phyloP scores from a whole-genome alignment of 2,113 vertebrate genomes.

The Pomatorhinus ruficollis region DNA sequence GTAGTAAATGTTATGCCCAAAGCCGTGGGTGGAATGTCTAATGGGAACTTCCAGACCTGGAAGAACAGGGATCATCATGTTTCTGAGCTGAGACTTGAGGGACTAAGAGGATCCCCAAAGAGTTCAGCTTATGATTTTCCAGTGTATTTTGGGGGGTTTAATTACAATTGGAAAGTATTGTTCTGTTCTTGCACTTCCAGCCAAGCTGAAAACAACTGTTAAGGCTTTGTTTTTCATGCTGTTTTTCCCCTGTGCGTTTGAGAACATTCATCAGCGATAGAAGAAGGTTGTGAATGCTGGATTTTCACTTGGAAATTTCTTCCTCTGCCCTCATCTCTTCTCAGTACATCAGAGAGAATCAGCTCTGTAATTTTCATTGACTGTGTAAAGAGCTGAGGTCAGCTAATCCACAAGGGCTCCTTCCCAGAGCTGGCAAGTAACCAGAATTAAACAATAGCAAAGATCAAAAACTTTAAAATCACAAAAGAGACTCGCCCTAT shows the following conservation, averaged over 20 bases:
- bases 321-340: neutral
- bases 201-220: neutral
- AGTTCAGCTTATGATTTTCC: neutral
- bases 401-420: slow-evolving; percentile 45
- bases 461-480: slow-evolving; percentile 6
- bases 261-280: neutral
- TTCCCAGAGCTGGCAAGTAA: slow-evolving; percentile 41
- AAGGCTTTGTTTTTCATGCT: neutral
- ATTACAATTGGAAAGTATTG: neutral
- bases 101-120: neutral
- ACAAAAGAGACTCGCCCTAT: neutral
- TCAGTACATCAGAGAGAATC: slow-evolving; percentile 11
- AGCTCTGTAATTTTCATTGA: slow-evolving; percentile 51
- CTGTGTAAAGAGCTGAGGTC: slow-evolving; percentile 50
- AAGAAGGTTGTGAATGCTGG: neutral
- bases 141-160: neutral
- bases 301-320: slow-evolving; percentile 30
- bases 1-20: neutral
- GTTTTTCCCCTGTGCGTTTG: neutral
- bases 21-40: neutral
- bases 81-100: neutral
- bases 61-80: neutral
- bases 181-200: neutral
- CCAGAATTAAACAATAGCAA: slow-evolving; percentile 44
- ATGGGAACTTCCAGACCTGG: neutral